Conservation (phyloP, 1,140 invertebrate genomes). For the Halyomorpha halys region DNA sequence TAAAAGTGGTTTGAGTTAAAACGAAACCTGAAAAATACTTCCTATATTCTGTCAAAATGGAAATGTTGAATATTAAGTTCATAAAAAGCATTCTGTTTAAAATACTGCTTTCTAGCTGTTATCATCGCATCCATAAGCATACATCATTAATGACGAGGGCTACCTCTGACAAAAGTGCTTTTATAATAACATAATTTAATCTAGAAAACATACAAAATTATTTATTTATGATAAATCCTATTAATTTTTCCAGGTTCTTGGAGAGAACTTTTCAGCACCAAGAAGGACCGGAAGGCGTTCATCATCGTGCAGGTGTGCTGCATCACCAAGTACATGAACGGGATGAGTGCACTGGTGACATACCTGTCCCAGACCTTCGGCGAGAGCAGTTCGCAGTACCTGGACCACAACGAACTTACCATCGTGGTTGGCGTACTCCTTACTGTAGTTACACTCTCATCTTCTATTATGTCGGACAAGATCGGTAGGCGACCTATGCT, state of each 20-base stretch:
- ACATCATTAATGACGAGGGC: too few relatives aligned
- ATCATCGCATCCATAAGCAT: too few relatives aligned
- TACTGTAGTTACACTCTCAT: conserved; percentile 37
- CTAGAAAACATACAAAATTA: too few relatives aligned
- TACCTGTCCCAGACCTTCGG: conserved; percentile 26
- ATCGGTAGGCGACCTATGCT: conserved; percentile 43
- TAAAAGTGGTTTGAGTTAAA: too few relatives aligned
- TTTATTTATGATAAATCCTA: too few relatives aligned
- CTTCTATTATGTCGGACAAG: conserved; percentile 39
- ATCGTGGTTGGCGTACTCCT: conserved; percentile 25
- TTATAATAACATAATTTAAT: too few relatives aligned
- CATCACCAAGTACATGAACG: conserved; percentile 23
- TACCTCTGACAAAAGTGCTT: too few relatives aligned
- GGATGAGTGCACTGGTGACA: conserved; percentile 27
- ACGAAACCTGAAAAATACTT: too few relatives aligned
- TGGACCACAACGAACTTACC: conserved; percentile 26
- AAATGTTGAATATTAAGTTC: too few relatives aligned
- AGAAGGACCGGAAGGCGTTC: conserved; percentile 22
- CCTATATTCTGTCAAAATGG: too few relatives aligned
- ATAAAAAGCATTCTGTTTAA: too few relatives aligned
- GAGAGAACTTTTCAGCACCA: conserved; percentile 31
- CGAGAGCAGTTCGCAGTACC: conserved; percentile 2
- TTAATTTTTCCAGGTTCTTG: conserved; percentile 42
- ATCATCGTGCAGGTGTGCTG: conserved; percentile 27
- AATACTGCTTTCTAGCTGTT: too few relatives aligned